A percentile compares a stretch with the other conserved stretches of the same genome.
phyloP scores from a whole-genome alignment of 1,140 invertebrate species.

The Homalodisca vitripennis region DNA sequence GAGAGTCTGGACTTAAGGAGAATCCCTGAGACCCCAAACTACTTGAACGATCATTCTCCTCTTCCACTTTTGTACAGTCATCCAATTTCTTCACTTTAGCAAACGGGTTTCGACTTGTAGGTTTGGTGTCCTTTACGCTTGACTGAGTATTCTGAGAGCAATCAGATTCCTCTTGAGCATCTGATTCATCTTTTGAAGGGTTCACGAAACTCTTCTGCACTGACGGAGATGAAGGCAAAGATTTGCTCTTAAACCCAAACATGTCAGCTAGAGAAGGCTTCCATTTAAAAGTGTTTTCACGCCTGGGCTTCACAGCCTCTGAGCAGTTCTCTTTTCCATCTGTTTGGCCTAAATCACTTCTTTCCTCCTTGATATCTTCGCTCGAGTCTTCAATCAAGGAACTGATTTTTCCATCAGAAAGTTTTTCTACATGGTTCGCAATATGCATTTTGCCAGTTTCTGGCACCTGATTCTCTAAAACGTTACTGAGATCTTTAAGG shows the following conservation, averaged over 20 bases:
- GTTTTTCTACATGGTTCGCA: too few species aligned
- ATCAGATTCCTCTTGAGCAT: background rate
- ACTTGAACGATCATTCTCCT: background rate
- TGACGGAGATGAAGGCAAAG: background rate
- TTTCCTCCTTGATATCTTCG: background rate
- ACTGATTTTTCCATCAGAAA: background rate
- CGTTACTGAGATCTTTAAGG: slow-evolving; percentile 10
- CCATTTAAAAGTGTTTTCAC: slow-evolving; percentile 8
- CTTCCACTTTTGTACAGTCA: too few species aligned
- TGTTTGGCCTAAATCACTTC: background rate
- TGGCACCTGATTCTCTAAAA: slow-evolving; percentile 1
- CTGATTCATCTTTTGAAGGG: slow-evolving; percentile 1
- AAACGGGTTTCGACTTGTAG: slow-evolving; percentile 7
- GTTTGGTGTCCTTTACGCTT: too few species aligned
- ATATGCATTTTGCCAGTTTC: background rate
- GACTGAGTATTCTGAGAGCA: too few species aligned
- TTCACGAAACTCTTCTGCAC: background rate
- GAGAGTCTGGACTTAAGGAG: background rate
- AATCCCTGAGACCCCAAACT: background rate
- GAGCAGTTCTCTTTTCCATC: background rate
- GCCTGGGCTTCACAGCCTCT: background rate
- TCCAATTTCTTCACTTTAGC: background rate
- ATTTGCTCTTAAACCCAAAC: background rate
- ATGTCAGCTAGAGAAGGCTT: slow-evolving; percentile 17
- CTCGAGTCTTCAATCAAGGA: slow-evolving; percentile 4